Evolutionary conservation across 2,888 invertebrate species (phyloP).

Genomic region (Acronicta psi): DNA sequence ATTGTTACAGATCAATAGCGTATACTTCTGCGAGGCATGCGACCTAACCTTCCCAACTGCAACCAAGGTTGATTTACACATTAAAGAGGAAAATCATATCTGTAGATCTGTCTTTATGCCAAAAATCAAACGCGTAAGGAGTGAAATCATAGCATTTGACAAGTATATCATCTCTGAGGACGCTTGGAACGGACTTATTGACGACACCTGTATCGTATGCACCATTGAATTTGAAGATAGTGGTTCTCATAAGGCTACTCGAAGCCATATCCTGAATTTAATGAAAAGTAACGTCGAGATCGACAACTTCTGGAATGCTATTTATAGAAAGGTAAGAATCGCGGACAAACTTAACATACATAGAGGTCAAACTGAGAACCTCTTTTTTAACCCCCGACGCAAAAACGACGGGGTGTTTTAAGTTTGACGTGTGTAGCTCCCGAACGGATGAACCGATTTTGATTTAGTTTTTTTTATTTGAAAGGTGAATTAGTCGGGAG

Average conservation of each 20-base stretch:
- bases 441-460: no score
- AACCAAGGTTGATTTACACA: conserved; percentile 31
- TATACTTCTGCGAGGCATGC: conserved; percentile 51
- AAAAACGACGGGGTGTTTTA: no score
- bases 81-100: conserved; percentile 26
- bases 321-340: conserved; percentile 47
- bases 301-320: not conserved
- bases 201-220: conserved; percentile 43
- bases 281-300: conserved; percentile 22
- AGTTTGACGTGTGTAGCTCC: no score
- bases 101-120: not conserved
- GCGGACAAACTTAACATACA: no score
- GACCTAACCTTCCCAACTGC: conserved; percentile 26
- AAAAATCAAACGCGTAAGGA: conserved; percentile 15
- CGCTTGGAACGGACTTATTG: conserved; percentile 47
- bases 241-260: conserved; percentile 11
- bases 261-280: conserved; percentile 37
- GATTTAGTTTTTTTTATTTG: no score
- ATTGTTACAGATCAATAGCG: conserved; percentile 23
- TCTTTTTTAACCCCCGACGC: no score
- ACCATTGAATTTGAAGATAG: conserved; percentile 33
- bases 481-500: no score
- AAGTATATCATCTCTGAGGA: conserved; percentile 17
- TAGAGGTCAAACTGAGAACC: no score
- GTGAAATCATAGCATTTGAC: conserved; percentile 24